A percentile compares a stretch with the other conserved stretches of the same genome.
Evolutionary conservation across 1,140 invertebrate genomes (phyloP).

Genomic region (Meloidogyne exigua): DNA sequence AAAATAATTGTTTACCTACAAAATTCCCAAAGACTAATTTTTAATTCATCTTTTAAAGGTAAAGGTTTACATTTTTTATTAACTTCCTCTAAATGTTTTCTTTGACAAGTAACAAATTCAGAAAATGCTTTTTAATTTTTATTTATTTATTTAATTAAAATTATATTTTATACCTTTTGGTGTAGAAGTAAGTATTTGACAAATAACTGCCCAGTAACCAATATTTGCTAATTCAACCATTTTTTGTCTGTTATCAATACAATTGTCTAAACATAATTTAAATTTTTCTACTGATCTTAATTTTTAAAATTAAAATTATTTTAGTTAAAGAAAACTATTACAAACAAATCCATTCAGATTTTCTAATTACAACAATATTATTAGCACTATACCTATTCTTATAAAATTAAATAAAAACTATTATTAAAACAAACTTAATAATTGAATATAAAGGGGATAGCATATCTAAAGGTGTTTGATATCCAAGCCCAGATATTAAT

Average conservation of each 20-base stretch:
- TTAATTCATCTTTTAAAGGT: conserved; percentile 7
- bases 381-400: background rate
- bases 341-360: conserved; percentile 15
- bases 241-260: conserved; percentile 18
- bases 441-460: background rate
- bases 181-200: background rate
- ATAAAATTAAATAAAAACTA: background rate
- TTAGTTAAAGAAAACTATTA: background rate
- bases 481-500: background rate
- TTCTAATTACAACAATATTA: conserved; percentile 11
- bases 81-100: conserved; percentile 14
- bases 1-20: background rate
- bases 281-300: conserved; percentile 11
- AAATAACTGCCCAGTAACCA: conserved; percentile 16
- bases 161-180: conserved; percentile 3
- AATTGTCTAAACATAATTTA: background rate
- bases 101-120: conserved; percentile 22
- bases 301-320: background rate
- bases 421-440: background rate
- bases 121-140: conserved; percentile 12
- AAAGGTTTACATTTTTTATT: conserved; percentile 9
- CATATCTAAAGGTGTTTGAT: conserved; percentile 4
- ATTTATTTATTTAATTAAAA: background rate
- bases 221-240: conserved; percentile 22
- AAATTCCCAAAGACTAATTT: background rate